Evolutionary conservation across 2,113 vertebrate genomes (phyloP).

Genomic region (Reinhardtius hippoglossoides): DNA sequence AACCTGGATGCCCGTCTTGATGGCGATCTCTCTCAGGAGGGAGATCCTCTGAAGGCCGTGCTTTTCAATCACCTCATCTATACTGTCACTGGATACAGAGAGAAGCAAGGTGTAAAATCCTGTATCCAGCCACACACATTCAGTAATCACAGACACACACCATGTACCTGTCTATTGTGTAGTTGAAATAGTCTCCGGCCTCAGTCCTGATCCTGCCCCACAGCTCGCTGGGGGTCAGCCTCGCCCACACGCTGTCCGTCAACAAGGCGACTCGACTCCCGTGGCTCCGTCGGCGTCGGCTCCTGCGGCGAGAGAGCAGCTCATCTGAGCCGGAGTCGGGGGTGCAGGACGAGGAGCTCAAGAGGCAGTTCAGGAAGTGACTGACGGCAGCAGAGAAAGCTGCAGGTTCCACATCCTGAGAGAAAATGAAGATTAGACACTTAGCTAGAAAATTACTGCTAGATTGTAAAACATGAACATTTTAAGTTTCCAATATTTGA

Average conservation of each 20-base stretch:
- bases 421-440: conserved; percentile 10
- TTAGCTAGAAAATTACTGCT: background rate
- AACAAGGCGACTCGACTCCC: conserved; percentile 70
- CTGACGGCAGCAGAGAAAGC: conserved; percentile 93
- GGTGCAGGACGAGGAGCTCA: conserved; percentile 90
- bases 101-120: conserved; percentile 26
- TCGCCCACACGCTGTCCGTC: conserved; percentile 87
- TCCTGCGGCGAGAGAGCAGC: conserved; percentile 90
- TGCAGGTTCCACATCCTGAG: conserved; percentile 91
- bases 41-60: conserved; percentile 92
- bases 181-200: conserved; percentile 89
- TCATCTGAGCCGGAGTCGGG: conserved; percentile 89
- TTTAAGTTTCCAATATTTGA: background rate
- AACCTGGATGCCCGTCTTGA: conserved; percentile 97
- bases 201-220: conserved; percentile 91
- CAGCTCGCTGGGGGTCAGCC: conserved; percentile 89
- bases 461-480: background rate
- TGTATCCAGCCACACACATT: background rate
- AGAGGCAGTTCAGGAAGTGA: conserved; percentile 97
- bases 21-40: conserved; percentile 92
- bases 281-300: conserved; percentile 87
- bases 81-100: conserved; percentile 84
- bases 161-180: conserved; percentile 85
- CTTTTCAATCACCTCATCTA: conserved; percentile 88
- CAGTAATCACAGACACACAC: conserved; percentile 32